Percentiles rank a stretch among this genome's conserved stretches.
Evolutionary conservation across 2,888 invertebrate species (phyloP).

Genomic region (Drosophila atripex): DNA sequence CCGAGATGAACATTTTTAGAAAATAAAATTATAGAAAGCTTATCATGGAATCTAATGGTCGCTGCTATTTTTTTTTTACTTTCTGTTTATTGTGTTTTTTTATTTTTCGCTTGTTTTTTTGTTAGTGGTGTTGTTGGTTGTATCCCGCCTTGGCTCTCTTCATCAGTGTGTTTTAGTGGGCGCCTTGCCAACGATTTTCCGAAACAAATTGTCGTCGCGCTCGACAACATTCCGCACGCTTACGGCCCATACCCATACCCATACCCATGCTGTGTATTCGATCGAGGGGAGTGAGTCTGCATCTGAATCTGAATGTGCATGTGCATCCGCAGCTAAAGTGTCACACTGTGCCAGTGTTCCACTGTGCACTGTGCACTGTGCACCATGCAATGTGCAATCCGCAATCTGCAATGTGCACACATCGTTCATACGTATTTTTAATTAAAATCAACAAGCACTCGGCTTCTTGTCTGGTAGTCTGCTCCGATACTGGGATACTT

Average conservation of each 20-base stretch:
- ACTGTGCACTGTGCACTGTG: conserved; percentile 39
- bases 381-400: conserved; percentile 18
- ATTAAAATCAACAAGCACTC: conserved; percentile 62
- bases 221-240: conserved; percentile 81
- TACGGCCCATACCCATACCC: conserved; percentile 57
- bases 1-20: background rate
- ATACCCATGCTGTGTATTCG: conserved; percentile 9
- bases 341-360: conserved; percentile 66
- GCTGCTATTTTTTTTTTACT: conserved; percentile 23
- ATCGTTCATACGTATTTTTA: conserved; percentile 55
- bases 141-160: conserved; percentile 53
- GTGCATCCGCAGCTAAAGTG: conserved; percentile 53
- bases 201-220: conserved; percentile 82
- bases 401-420: conserved; percentile 22
- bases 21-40: conserved; percentile 20
- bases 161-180: conserved; percentile 80
- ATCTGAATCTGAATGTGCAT: conserved; percentile 38
- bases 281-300: background rate
- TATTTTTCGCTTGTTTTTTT: conserved; percentile 30
- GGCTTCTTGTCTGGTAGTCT: background rate
- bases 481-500: conserved; percentile 50
- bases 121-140: conserved; percentile 23
- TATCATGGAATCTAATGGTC: conserved; percentile 59
- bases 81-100: conserved; percentile 32
- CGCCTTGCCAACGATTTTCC: conserved; percentile 79